These are phyloP conservation scores for Verasper variegatus DNA, from an alignment of 2,113 vertebrate species.

Conservation along the genomic window DNA sequence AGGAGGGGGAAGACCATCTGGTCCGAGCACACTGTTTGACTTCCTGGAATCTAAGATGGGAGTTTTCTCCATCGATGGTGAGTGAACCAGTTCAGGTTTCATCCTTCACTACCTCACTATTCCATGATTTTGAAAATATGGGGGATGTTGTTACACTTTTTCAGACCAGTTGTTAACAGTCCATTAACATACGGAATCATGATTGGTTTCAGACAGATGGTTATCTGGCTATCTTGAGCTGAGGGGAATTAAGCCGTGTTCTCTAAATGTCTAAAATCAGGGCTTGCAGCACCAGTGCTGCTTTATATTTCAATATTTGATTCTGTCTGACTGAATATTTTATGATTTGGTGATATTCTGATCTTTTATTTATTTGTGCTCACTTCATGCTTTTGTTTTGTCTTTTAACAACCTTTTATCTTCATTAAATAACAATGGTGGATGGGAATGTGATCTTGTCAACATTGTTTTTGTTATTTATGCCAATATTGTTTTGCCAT, in stretches of 20 bases:
- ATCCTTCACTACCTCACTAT: neutral
- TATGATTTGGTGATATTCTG: neutral
- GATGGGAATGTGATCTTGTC: neutral
- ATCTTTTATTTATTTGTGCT: neutral
- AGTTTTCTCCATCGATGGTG: slow-evolving; percentile 91
- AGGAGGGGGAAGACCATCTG: slow-evolving; percentile 89
- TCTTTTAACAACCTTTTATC: neutral
- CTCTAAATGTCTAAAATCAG: neutral
- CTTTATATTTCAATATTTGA: neutral
- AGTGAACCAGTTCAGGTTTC: slow-evolving; percentile 21
- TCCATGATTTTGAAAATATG: neutral
- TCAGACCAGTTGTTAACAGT: neutral
- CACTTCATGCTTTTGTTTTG: neutral
- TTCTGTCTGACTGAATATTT: neutral
- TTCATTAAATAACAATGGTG: neutral
- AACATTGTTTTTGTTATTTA: slow-evolving; percentile 1
- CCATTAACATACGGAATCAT: neutral
- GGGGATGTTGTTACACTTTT: neutral
- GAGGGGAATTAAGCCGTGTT: neutral
- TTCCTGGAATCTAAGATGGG: slow-evolving; percentile 98
- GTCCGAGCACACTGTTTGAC: slow-evolving; percentile 96
- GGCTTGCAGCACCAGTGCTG: neutral
- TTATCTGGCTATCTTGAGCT: slow-evolving; percentile 21
- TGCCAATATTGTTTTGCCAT: neutral
- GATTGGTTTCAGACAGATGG: slow-evolving; percentile 36